Evolutionary conservation across 1,140 invertebrate species (phyloP).

Genomic region (Plodia interpunctella): DNA sequence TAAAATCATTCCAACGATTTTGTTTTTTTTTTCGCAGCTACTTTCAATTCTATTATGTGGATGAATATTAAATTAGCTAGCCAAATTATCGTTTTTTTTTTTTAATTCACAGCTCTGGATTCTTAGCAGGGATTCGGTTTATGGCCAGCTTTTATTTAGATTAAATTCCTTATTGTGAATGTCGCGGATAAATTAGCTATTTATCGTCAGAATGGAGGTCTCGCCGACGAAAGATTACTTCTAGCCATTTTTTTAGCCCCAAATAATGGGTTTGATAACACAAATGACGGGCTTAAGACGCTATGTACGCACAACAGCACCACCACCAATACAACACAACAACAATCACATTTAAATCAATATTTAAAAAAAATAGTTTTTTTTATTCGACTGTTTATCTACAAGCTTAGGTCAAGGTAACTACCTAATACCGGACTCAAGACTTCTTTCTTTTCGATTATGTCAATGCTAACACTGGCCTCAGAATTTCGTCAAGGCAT

Average conservation of each 20-base stretch:
- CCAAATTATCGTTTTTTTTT: constrained; percentile 5
- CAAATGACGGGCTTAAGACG: no score
- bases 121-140: not conserved
- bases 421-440: no score
- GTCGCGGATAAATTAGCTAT: not conserved
- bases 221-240: not conserved
- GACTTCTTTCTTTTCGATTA: no score
- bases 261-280: no score
- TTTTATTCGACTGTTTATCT: no score
- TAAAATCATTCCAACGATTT: not conserved
- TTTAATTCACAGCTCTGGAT: not conserved
- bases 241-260: not conserved
- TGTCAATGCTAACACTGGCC: no score
- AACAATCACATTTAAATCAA: no score
- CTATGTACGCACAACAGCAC: no score
- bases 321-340: no score
- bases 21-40: not conserved
- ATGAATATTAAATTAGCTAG: not conserved
- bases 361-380: no score
- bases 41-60: constrained; percentile 6
- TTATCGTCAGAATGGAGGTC: not conserved
- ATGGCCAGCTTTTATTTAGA: not conserved
- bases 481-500: no score
- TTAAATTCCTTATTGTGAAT: not conserved
- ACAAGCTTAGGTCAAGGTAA: no score